These are phyloP conservation scores for Philantomba maxwellii DNA, from an alignment of 2,113 vertebrate species.

Conservation along the genomic window DNA sequence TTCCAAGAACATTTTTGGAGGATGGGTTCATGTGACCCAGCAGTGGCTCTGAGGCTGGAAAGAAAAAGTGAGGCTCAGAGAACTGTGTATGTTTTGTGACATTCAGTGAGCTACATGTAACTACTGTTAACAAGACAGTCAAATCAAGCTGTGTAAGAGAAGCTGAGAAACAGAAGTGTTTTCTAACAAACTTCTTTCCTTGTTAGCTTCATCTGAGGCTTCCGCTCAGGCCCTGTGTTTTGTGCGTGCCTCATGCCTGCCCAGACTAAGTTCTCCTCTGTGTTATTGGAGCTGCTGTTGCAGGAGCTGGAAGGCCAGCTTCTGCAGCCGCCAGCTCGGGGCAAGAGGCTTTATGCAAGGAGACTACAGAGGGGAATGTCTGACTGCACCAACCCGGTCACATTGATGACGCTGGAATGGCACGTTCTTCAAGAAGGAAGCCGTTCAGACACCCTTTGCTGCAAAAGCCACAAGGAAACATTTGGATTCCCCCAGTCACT, in stretches of 20 bases:
- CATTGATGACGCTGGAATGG: background rate
- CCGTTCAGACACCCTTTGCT: background rate
- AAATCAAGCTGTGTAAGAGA: background rate
- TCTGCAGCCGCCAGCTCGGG: background rate
- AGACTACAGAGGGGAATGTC: background rate
- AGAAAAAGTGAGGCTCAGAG: background rate
- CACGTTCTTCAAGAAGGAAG: background rate
- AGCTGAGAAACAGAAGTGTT: background rate
- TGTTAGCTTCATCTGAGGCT: background rate
- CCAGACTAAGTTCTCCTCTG: background rate
- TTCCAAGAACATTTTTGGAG: background rate
- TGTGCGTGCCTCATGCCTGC: background rate
- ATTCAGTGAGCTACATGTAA: background rate
- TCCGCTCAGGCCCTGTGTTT: background rate
- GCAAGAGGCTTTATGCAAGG: background rate
- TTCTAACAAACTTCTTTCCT: background rate
- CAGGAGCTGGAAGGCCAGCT: background rate
- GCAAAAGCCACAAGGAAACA: background rate
- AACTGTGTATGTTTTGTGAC: background rate
- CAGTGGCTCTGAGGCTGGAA: background rate
- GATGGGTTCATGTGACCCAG: background rate
- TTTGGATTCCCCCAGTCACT: background rate
- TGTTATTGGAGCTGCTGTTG: background rate
- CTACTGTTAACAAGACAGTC: background rate
- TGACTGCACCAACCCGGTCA: background rate